A percentile compares a stretch with the other conserved stretches of the same genome.
phyloP scores from a whole-genome alignment of 2,888 invertebrate genomes.

The Hirtodrosophila histrioides region DNA sequence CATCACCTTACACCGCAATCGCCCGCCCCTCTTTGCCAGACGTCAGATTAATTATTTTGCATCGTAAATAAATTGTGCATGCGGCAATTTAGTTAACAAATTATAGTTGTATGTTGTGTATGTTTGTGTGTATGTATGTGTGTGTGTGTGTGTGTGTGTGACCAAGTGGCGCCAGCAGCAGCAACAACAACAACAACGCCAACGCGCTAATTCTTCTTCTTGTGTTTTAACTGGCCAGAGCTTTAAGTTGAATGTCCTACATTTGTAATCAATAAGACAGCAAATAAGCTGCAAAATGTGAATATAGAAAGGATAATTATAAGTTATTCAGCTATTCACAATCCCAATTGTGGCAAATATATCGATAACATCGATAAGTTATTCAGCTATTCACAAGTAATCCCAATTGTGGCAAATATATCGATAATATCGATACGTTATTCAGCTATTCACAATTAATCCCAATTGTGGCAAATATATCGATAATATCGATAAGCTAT shows the following conservation, averaged over 20 bases:
- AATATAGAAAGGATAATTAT: not conserved
- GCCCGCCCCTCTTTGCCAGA: constrained; percentile 4
- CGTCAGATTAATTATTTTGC: constrained; percentile 66
- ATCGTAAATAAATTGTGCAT: constrained; percentile 65
- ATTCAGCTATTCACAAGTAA: too few relatives aligned
- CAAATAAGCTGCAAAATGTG: constrained; percentile 2
- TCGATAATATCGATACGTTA: too few relatives aligned
- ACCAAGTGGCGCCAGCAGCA: constrained; percentile 55
- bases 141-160: constrained; percentile 24
- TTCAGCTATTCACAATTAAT: too few relatives aligned
- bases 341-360: too few relatives aligned
- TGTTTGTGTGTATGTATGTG: constrained; percentile 25
- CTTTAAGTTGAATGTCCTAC: constrained; percentile 13
- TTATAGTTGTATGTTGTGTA: constrained; percentile 36
- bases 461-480: too few relatives aligned
- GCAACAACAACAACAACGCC: constrained; percentile 36
- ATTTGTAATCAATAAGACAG: constrained; percentile 17
- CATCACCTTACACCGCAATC: not conserved
- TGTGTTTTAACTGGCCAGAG: not conserved
- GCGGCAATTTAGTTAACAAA: constrained; percentile 66
- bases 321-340: not conserved
- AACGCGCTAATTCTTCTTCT: constrained; percentile 32
- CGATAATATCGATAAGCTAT: too few relatives aligned
- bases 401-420: too few relatives aligned
- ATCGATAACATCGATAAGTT: too few relatives aligned